These are phyloP conservation scores for Drosophila anomalata DNA, from an alignment of 2,888 invertebrate genomes.

Conservation along the genomic window DNA sequence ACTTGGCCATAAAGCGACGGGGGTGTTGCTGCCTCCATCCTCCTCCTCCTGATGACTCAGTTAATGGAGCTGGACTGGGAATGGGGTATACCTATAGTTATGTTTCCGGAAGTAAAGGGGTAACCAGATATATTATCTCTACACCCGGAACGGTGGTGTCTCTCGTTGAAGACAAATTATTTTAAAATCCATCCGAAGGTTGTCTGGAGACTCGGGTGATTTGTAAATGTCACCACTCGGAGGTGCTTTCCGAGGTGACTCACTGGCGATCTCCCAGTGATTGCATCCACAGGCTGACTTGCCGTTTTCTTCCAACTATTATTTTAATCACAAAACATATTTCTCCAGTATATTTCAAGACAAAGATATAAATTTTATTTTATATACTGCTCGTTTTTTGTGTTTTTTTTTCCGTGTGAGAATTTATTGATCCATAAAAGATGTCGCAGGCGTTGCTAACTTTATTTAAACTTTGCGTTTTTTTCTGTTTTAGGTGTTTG, in stretches of 20 bases:
- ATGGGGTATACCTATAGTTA: constrained; percentile 1
- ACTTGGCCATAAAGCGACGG: constrained; percentile 32
- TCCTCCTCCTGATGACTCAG: constrained; percentile 20
- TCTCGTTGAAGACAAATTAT: constrained; percentile 38
- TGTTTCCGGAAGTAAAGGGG: constrained; percentile 39
- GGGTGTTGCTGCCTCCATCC: constrained; percentile 6
- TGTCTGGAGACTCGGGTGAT: constrained; percentile 56
- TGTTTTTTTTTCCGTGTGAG: not conserved
- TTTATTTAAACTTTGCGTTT: constrained; percentile 67
- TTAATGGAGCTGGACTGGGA: constrained; percentile 5
- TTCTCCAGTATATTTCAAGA: not conserved
- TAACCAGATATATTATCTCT: too few species aligned
- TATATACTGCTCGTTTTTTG: not conserved
- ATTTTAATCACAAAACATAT: constrained; percentile 1
- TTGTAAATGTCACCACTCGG: constrained; percentile 76
- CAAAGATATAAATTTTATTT: not conserved
- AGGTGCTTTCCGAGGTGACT: constrained; percentile 61
- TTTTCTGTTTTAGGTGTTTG: constrained; percentile 71
- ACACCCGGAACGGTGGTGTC: constrained; percentile 24
- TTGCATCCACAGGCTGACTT: not conserved
- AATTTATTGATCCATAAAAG: constrained; percentile 77
- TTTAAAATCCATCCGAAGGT: constrained; percentile 33
- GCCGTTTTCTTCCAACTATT: not conserved
- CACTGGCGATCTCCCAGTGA: constrained; percentile 65
- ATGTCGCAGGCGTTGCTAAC: constrained; percentile 78